Base-by-base conservation (phyloP, 1,140 invertebrate species). In the Cydia fagiglandana region DNA sequence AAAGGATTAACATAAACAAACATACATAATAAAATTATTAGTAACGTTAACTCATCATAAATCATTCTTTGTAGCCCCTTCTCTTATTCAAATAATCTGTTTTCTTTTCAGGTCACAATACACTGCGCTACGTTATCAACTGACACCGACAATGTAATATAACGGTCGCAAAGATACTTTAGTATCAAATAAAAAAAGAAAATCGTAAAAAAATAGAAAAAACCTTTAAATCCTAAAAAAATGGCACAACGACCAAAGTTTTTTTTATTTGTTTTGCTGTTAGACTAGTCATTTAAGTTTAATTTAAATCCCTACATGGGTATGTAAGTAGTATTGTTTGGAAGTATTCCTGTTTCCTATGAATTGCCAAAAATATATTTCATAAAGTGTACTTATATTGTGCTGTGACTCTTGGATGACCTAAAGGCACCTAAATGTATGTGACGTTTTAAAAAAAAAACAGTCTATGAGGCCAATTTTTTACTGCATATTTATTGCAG, bases 171-270 rank as follows among this genome's bases (percentile, higher is more conserved):
- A 64, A 34, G 70, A 68, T 73, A 79, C 30, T 12, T 74, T 81
- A 74, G 17, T 76, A 76, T 74, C 75, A 75, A 77, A 81, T 56
- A 74, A 79, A 80, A 81, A 79, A 80, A 73, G 76, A 81, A 77
- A 78, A 76, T 83, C 76, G 78, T 83, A 80, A 83, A 87, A 87
- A 85, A 79, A 75, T 77, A 77, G 74, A 89, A 90, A 91, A 92
- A 91, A 89, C 78, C 78, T 79, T 83, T 80, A 89, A 90, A 81
- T 78, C 76, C 76, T 81, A 92, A 92, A 92, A 92, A 92, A 92
- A 91, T 92, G 90, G 90, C 88, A 91, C 90, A 91, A 91, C 89
- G 90, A 92, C 90, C 89, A 92, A 92, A 90, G 88, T 88, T 82
- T 84, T 83, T 79, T 84, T 89, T 24, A 53, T 53, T 88, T 78